Evolutionary conservation across 2,797 vertebrate genomes (phyloP).

Genomic region (Synaphobranchus kaupii): DNA sequence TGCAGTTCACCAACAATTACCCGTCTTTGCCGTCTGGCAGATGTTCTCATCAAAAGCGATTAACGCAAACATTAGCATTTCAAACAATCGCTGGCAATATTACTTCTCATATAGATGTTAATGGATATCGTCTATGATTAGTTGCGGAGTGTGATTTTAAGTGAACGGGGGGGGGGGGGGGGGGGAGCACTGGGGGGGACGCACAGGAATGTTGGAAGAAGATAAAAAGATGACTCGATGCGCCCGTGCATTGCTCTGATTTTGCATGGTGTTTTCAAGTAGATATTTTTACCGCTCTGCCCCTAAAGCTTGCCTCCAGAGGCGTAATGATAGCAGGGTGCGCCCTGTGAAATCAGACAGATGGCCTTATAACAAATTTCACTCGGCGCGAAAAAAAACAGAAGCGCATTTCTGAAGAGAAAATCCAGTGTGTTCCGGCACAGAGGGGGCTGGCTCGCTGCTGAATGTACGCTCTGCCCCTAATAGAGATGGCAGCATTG

Average conservation of each 20-base stretch:
- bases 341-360: constrained; percentile 5
- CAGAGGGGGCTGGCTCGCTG: constrained; percentile 1
- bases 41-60: constrained; percentile 7
- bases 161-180: not conserved
- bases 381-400: not conserved
- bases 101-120: not conserved
- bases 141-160: not conserved
- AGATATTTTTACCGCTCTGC: not conserved
- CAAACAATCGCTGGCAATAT: not conserved
- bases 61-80: not conserved
- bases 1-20: not conserved
- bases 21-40: not conserved
- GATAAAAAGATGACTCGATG: not conserved
- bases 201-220: not conserved
- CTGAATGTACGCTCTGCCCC: not conserved
- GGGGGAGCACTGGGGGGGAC: not conserved
- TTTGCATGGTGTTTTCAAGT: not conserved
- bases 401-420: not conserved
- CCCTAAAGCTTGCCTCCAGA: not conserved
- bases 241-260: not conserved
- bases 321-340: not conserved
- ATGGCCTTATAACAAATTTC: constrained; percentile 17
- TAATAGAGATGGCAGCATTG: constrained; percentile 12
- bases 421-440: constrained; percentile 1
- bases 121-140: not conserved